Conservation (phyloP, 2,113 vertebrate genomes). For the Drymodes brunneopygia region DNA sequence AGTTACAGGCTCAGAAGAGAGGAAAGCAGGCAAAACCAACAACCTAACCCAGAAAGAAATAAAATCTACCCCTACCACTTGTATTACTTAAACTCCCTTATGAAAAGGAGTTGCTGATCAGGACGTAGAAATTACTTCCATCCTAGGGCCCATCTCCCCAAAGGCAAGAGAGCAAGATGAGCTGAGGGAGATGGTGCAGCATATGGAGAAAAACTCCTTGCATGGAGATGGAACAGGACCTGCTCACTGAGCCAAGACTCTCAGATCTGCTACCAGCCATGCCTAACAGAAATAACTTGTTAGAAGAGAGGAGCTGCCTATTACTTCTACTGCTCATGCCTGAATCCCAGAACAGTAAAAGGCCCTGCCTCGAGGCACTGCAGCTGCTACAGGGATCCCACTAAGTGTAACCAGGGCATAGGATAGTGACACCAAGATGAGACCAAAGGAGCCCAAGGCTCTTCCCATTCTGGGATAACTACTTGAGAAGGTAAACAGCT, state of each 20-base stretch:
- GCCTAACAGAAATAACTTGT: not conserved
- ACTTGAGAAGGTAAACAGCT: not conserved
- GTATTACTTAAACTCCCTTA: not conserved
- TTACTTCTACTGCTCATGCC: not conserved
- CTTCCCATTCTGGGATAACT: not conserved
- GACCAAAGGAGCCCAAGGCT: not conserved
- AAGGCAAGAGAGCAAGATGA: not conserved
- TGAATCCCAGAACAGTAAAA: not conserved
- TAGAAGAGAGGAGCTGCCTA: not conserved
- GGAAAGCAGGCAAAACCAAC: not conserved
- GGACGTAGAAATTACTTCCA: not conserved
- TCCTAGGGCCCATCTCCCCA: not conserved
- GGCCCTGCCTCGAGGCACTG: not conserved
- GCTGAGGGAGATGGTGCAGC: not conserved
- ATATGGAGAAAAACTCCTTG: not conserved
- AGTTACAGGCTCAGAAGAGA: not conserved
- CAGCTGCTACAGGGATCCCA: not conserved
- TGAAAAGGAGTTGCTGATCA: not conserved
- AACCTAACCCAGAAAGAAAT: not conserved
- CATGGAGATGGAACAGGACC: rapidly evolving
- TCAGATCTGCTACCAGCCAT: not conserved
- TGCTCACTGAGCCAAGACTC: not conserved
- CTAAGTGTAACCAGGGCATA: not conserved
- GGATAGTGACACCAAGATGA: not conserved
- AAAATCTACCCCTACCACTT: not conserved